phyloP scores from a whole-genome alignment of 1,140 invertebrate species.

The Acromyrmex heyeri region DNA sequence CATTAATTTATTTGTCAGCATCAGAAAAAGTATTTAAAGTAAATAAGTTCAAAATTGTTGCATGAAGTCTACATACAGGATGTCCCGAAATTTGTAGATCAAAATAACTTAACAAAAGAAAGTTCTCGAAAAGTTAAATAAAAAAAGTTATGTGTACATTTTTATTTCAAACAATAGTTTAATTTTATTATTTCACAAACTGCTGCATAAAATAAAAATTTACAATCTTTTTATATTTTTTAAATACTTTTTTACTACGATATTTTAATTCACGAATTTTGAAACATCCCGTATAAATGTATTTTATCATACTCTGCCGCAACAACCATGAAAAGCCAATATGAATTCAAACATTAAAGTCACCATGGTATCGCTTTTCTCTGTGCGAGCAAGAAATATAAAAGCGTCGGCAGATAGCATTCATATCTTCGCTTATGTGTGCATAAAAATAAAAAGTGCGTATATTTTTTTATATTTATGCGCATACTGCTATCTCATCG shows the following conservation, averaged over 20 bases:
- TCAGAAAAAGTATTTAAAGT: background rate
- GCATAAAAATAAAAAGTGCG: constrained; percentile 54
- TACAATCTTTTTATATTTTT: no score
- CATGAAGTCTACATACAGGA: no score
- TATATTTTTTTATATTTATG: constrained; percentile 52
- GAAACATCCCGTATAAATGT: no score
- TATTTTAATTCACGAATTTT: no score
- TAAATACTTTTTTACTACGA: no score
- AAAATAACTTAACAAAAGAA: no score
- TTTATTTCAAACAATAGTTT: no score
- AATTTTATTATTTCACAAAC: no score
- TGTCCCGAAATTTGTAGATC: no score
- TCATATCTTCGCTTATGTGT: constrained; percentile 10
- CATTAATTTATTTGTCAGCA: background rate
- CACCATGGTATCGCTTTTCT: constrained; percentile 47
- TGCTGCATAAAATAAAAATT: no score
- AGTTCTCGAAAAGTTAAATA: no score
- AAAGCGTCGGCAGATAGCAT: constrained; percentile 42
- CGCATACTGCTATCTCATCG: constrained; percentile 36
- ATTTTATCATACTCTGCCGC: background rate
- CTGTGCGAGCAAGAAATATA: constrained; percentile 33
- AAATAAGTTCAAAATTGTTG: background rate
- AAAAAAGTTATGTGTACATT: no score
- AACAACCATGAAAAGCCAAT: constrained; percentile 35
- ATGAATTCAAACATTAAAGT: constrained; percentile 56